A percentile compares a stretch with the other conserved stretches of the same genome.
Conservation (phyloP, 2,888 invertebrate species). For the Carcina quercana region DNA sequence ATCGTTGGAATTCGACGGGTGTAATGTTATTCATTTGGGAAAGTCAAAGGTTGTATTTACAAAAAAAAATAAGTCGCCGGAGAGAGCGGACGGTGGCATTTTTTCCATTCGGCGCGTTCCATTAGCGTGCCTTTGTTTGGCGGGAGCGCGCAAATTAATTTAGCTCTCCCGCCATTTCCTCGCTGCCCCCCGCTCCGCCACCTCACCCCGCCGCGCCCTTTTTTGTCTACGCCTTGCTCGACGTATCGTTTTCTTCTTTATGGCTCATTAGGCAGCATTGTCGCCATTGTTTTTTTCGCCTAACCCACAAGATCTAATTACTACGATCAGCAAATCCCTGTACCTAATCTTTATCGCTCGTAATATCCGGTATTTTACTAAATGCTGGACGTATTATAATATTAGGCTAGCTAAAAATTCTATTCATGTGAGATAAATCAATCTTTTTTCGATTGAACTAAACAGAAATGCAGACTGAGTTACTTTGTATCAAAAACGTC, state of each 20-base stretch:
- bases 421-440: too few relatives aligned
- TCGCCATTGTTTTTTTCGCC: slow-evolving; percentile 69
- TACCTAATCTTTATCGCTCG: slow-evolving; percentile 28
- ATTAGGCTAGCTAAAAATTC: too few relatives aligned
- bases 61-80: slow-evolving; percentile 66
- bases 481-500: too few relatives aligned
- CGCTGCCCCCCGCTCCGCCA: slow-evolving; percentile 45
- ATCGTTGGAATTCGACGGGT: slow-evolving; percentile 58
- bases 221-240: slow-evolving; percentile 73
- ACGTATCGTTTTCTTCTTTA: slow-evolving; percentile 75
- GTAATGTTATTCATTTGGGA: slow-evolving; percentile 72
- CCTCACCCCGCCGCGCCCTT: slow-evolving; percentile 65
- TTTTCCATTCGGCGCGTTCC: slow-evolving; percentile 75
- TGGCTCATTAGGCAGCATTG: slow-evolving; percentile 73
- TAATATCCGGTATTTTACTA: too few relatives aligned
- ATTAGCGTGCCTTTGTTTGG: slow-evolving; percentile 76
- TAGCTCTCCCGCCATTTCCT: slow-evolving; percentile 74
- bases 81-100: slow-evolving; percentile 75
- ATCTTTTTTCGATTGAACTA: too few relatives aligned
- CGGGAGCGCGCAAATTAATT: slow-evolving; percentile 75
- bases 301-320: slow-evolving; percentile 65
- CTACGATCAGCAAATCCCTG: slow-evolving; percentile 56
- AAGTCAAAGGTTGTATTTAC: slow-evolving; percentile 73
- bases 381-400: too few relatives aligned
- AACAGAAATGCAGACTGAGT: too few relatives aligned